phyloP scores from a whole-genome alignment of 2,113 vertebrate species.

The Chaetura pelagica region DNA sequence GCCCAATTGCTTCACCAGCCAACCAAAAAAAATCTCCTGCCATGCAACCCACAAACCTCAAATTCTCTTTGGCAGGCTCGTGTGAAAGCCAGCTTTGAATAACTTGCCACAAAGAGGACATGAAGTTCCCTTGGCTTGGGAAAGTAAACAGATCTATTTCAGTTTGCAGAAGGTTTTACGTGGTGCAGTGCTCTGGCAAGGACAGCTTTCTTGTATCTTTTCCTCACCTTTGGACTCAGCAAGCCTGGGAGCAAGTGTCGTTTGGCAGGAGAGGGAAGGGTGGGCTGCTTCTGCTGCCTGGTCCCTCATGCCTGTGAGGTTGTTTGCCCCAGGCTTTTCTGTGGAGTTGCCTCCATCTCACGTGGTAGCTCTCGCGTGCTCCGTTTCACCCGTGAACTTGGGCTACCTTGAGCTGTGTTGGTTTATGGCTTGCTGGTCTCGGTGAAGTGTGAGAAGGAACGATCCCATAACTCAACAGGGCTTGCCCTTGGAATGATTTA shows the following conservation, averaged over 20 bases:
- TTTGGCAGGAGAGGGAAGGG: fast-evolving
- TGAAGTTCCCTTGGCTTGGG: neutral
- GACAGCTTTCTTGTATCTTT: neutral
- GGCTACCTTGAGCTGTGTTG: constrained; percentile 38
- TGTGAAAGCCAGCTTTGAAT: neutral
- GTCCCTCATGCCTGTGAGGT: fast-evolving
- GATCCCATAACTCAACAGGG: constrained; percentile 32
- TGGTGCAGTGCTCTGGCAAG: neutral
- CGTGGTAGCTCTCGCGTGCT: neutral
- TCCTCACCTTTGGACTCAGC: neutral
- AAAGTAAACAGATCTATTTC: neutral
- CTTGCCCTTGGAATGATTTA: constrained; percentile 70
- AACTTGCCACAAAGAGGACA: neutral
- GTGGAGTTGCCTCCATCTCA: fast-evolving
- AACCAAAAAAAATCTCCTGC: neutral
- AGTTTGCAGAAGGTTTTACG: neutral
- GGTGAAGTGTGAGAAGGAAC: constrained; percentile 17
- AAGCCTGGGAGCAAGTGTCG: fast-evolving
- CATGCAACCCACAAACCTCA: neutral
- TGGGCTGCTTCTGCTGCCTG: fast-evolving
- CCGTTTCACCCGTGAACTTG: neutral
- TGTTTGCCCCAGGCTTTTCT: fast-evolving
- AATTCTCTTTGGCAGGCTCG: neutral
- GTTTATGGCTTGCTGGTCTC: constrained; percentile 7
- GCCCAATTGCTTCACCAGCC: neutral